Percentiles rank a stretch among this genome's conserved stretches.
These are phyloP conservation scores for Cyphomyrmex costatus DNA, from an alignment of 1,140 invertebrate genomes.

Conservation along the genomic window DNA sequence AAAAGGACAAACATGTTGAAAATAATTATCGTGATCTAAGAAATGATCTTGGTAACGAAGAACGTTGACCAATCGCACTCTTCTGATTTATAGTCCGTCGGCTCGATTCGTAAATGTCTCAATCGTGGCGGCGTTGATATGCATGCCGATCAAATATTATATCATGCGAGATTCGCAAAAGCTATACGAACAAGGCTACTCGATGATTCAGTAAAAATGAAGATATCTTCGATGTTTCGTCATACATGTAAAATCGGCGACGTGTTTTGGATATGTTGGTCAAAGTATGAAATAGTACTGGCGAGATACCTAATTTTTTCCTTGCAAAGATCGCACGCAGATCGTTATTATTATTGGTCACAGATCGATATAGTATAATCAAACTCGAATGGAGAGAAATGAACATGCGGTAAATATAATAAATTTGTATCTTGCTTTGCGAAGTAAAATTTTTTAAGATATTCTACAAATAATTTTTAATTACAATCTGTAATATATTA, in stretches of 20 bases:
- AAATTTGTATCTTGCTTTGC: not conserved
- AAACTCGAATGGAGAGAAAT: constrained; percentile 21
- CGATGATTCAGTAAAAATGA: constrained; percentile 36
- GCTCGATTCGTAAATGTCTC: constrained; percentile 50
- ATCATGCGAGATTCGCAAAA: constrained; percentile 27
- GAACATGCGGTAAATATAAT: not conserved
- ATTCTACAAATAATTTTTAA: constrained; percentile 2
- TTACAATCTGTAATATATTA: not conserved
- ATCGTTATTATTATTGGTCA: constrained; percentile 31
- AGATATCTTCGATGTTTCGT: constrained; percentile 35
- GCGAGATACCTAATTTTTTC: constrained; percentile 29
- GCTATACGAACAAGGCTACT: constrained; percentile 16
- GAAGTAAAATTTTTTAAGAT: not conserved
- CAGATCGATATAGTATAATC: constrained; percentile 21
- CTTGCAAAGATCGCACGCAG: not conserved
- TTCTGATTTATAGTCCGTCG: constrained; percentile 37
- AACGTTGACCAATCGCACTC: constrained; percentile 52
- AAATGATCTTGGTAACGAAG: constrained; percentile 44
- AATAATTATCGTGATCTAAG: constrained; percentile 26
- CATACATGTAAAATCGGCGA: constrained; percentile 29
- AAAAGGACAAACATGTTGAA: constrained; percentile 49
- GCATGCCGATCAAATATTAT: constrained; percentile 31
- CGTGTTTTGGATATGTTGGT: constrained; percentile 34
- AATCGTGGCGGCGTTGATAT: constrained; percentile 40
- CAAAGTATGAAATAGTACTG: constrained; percentile 43